Base-by-base conservation (phyloP, 2,797 vertebrate species). In the Pantherophis alleghaniensis region DNA sequence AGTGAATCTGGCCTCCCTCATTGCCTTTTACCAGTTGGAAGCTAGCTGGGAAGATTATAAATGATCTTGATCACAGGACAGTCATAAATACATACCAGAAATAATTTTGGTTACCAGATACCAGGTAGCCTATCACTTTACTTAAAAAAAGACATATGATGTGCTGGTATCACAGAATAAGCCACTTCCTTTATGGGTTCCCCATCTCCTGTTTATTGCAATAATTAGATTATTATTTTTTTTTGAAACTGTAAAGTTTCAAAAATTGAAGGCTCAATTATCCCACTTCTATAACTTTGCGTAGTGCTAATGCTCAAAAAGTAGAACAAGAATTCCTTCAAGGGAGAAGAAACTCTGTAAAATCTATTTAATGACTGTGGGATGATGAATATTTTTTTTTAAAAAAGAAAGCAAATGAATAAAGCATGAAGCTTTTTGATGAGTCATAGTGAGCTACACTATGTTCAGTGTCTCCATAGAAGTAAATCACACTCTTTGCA, bases 231-330 rank as follows among this genome's bases (percentile, higher is more conserved):
- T 37, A 32, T 14, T 16, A 5, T 13, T 55, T 69, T 10, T 55
- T 88, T 88, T 32, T 28, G 22, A 74, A 88, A 88, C 18, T 42
- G 14, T 24, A 32, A 87, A 61, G 7, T 13, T 51, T 51, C 47
- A 51, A 51, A 51, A 28, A 11, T 28, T 37, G 28, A 47, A 26
- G 14, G 5, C 59, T 22, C 20, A 93, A 87, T 91, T 90, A 88
- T 90, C 32, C 28, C 86, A 69, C 28, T 94, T 96, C 96, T 95
- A 91, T 92, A 88, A 12, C 5, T 93, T 28, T 90, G 0, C 56
- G n/a, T 94, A 94, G 91, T 91, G 91, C 83, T 91, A 5, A 4
- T 91, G 3, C 91, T 91, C 90, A 86, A 91, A 61, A 96, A 18
- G 79, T 18, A 22, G 51, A 88, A 37, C 37, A 53, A 91, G 7